phyloP scores from a whole-genome alignment of 2,888 invertebrate species.

The Flabesymbios commensalis region DNA sequence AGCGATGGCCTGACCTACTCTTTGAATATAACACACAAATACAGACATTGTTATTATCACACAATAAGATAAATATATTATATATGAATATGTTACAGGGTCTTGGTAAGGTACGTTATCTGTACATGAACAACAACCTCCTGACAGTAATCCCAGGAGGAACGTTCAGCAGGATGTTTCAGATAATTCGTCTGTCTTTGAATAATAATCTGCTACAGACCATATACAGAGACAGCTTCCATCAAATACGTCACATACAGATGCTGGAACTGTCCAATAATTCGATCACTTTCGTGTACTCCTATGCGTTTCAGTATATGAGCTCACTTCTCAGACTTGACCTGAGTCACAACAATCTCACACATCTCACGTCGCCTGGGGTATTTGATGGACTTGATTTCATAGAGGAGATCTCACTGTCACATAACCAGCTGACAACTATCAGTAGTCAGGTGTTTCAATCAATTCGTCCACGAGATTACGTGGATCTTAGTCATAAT shows the following conservation, averaged over 20 bases:
- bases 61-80: constrained; percentile 7
- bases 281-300: not conserved
- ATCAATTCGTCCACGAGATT: not conserved
- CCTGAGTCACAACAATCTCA: constrained; percentile 10
- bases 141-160: constrained; percentile 3
- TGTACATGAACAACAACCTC: constrained; percentile 13
- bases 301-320: constrained; percentile 3
- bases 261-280: constrained; percentile 10
- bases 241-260: constrained; percentile 7
- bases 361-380: not conserved
- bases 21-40: constrained; percentile 2
- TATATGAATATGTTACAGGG: constrained; percentile 4
- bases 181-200: constrained; percentile 5
- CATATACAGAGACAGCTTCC: constrained; percentile 7
- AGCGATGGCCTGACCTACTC: not conserved
- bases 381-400: not conserved
- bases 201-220: constrained; percentile 1
- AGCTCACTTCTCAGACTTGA: constrained; percentile 1
- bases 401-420: constrained; percentile 4
- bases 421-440: constrained; percentile 6
- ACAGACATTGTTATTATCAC: not conserved
- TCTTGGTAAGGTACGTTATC: constrained; percentile 7
- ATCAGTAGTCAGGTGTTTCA: not conserved
- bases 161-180: not conserved
- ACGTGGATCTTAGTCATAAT: constrained; percentile 3